Base-by-base conservation (phyloP, 2,888 invertebrate species). In the Metallyticus violacea region DNA sequence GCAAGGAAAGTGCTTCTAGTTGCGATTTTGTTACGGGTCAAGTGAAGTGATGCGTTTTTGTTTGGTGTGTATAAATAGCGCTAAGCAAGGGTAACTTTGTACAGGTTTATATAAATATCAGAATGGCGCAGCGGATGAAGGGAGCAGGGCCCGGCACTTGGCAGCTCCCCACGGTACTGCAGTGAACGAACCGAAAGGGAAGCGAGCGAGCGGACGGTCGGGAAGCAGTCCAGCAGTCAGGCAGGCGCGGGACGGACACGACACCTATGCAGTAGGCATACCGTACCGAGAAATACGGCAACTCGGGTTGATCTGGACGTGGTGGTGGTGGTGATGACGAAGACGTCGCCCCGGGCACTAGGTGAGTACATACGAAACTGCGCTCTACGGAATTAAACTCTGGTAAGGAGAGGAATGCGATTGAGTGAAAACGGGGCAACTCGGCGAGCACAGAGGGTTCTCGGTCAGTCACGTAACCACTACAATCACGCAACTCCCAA, bases 401-500 rank as follows among this genome's bases (percentile, higher is more conserved):
- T n/a, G n/a, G n/a, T n/a, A n/a, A n/a, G n/a, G n/a, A n/a, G n/a
- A n/a, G n/a, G 79, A 9, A 7, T 7, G 79, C 27, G 28, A 27
- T 79, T 79, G 22, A 79, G 27, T 79, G 79, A 4, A 79, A 28
- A 28, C 27, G 26, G 27, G 28, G 79, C 79, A 26, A n/a, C n/a
- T n/a, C n/a, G 40, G 22, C 40, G 25, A 78, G 26, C 25, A 78
- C 26, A 78, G 15, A n/a, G 25, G 26, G 78, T 26, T 26, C 78
- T 25, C 26, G 26, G 26, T 26, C 78, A 40, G 81, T 81, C 81
- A 81, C 81, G 81, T 81, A 81, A 81, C 81, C 79, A 79, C 79
- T 79, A 83, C 83, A 40, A 83, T 83, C 83, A 83, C 83, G 83
- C 83, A 83, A 77, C 83, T 83, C 83, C 77, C 27, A 83, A 83